These are phyloP conservation scores for Cacajao melanocephalus DNA, from an alignment of 2,797 vertebrate genomes.

Conservation along the genomic window DNA sequence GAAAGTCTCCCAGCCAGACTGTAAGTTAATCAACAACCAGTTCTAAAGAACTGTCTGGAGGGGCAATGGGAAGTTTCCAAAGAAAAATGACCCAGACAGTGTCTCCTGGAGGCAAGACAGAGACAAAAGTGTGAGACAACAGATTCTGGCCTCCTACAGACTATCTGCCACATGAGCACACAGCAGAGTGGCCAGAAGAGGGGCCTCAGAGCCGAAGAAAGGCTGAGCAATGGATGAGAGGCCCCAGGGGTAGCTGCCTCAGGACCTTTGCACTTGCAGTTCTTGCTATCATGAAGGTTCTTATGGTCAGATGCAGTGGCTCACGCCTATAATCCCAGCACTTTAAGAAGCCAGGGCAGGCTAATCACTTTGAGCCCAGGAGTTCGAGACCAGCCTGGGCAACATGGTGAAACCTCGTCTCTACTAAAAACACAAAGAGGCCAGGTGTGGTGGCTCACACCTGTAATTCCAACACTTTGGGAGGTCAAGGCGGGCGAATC, in stretches of 20 bases:
- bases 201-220: neutral
- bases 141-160: neutral
- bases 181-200: neutral
- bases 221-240: neutral
- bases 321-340: neutral
- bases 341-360: neutral
- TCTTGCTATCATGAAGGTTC: neutral
- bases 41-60: neutral
- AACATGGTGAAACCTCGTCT: neutral
- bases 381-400: neutral
- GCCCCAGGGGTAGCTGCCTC: neutral
- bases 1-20: neutral
- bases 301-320: neutral
- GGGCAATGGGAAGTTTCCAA: neutral
- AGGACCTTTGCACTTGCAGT: neutral
- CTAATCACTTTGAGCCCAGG: neutral
- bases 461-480: neutral
- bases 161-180: neutral
- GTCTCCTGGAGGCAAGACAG: neutral
- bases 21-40: neutral
- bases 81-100: neutral
- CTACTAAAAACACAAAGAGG: neutral
- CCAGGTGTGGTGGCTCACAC: neutral
- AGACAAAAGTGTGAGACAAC: neutral
- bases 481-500: no score